Evolutionary conservation across 2,797 vertebrate genomes (phyloP).

Genomic region (Chrysocyon brachyurus): DNA sequence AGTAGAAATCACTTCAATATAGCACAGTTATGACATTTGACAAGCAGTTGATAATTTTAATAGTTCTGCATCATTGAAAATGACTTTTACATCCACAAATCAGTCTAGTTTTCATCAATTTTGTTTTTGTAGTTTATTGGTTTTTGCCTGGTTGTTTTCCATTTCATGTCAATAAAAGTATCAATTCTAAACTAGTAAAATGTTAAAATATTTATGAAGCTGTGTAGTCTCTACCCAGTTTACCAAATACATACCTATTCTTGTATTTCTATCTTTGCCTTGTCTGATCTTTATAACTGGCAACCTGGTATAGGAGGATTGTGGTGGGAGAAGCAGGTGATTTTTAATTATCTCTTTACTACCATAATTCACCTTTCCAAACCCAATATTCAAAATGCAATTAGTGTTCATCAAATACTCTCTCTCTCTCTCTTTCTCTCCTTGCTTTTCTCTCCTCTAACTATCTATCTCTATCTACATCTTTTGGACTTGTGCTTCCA

Average conservation of each 20-base stretch:
- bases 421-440: not conserved
- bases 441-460: not conserved
- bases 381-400: not conserved
- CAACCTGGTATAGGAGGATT: not conserved
- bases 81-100: not conserved
- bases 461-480: not conserved
- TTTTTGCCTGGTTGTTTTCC: not conserved
- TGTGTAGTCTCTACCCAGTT: not conserved
- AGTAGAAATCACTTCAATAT: not conserved
- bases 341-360: not conserved
- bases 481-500: accelerated
- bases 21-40: not conserved
- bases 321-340: not conserved
- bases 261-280: not conserved
- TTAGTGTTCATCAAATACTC: not conserved
- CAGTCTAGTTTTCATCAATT: not conserved
- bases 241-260: not conserved
- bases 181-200: not conserved
- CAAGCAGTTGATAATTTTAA: not conserved
- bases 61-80: not conserved
- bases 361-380: not conserved
- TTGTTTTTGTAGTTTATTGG: not conserved
- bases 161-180: not conserved
- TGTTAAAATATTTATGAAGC: not conserved
- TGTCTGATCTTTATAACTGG: not conserved